Evolutionary conservation across 1,140 invertebrate genomes (phyloP).

Genomic region (Drosophila pseudoananassae): DNA sequence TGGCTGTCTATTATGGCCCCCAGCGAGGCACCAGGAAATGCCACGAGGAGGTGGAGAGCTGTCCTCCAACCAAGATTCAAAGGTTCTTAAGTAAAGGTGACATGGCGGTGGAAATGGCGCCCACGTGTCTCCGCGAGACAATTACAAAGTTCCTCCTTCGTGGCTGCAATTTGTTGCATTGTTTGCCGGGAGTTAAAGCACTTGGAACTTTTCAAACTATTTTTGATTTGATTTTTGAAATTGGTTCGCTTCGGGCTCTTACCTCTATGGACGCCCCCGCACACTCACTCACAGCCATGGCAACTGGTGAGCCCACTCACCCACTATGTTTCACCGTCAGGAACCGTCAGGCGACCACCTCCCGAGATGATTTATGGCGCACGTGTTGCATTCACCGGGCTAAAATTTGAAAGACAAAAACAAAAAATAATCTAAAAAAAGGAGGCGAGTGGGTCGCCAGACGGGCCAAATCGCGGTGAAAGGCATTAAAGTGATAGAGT

Average conservation of each 20-base stretch:
- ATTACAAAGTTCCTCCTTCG: conserved; percentile 78
- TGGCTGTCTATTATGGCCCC: conserved; percentile 62
- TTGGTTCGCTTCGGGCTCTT: conserved; percentile 58
- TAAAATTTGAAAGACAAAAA: conserved; percentile 12
- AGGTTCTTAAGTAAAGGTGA: conserved; percentile 41
- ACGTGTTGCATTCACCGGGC: conserved; percentile 71
- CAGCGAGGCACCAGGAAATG: neutral
- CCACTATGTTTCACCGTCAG: conserved; percentile 1
- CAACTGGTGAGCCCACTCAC: conserved; percentile 9
- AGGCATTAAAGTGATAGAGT: conserved; percentile 80
- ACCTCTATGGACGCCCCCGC: conserved; percentile 11
- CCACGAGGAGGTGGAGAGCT: conserved; percentile 2
- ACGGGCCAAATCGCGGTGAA: conserved; percentile 70
- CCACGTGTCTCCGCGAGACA: conserved; percentile 72
- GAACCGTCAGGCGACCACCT: conserved; percentile 14
- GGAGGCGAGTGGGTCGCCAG: conserved; percentile 47
- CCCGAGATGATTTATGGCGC: conserved; percentile 72
- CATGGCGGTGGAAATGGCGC: conserved; percentile 40
- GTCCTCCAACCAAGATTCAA: conserved; percentile 1
- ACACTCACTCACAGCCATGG: conserved; percentile 9
- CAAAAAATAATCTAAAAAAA: neutral
- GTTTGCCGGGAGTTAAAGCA: conserved; percentile 76
- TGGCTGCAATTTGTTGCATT: conserved; percentile 80
- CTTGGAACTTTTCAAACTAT: conserved; percentile 78
- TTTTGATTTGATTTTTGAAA: conserved; percentile 83